Base-by-base conservation (phyloP, 2,113 vertebrate species). In the Plectropomus leopardus region DNA sequence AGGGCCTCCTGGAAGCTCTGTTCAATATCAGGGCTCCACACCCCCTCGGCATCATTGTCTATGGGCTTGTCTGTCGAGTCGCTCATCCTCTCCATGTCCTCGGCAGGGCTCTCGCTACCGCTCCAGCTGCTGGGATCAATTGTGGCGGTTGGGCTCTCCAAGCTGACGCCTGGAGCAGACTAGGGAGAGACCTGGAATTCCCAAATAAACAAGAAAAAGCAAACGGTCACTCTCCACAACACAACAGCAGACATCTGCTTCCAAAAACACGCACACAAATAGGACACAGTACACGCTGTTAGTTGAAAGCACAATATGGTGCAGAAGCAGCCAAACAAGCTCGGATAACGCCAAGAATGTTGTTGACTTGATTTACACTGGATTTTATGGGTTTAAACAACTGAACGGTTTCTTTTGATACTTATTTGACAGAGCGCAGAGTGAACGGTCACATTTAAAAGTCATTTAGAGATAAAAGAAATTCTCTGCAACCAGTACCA, bases 81-180 rank as follows among this genome's bases (percentile, higher is more conserved):
- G 57, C 98, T 99, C 98, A 99, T 97, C 93, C 97, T 96, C 92
- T 99, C 98, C 87, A 99, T 96, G 92, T 99, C 98, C 89, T 99
- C 98, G 97, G 97, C 98, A 97, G 98, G 97, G 90, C 98, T 98
- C 90, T 98, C 98, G 11, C 98, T 99, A 96, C 98, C 98, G 95
- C 98, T 99, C 98, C 98, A 99, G 94, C 97, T 99, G 96, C 97
- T 97, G 94, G 98, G 97, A 96, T 99, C 98, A 96, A 99, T 99
- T 94, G 93, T 97, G 96, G 94, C 94, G 95, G 96, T 92, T 94
- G 96, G 94, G 91, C 92, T 96, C 95, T 97, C 98, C 98, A 98
- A 99, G 98, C 97, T 96, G 88, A 95, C 94, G 98, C 97, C 94
- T 98, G 97, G 98, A 98, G 94, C 93, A 94, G 93, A 96, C 94